Evolutionary conservation across 2,113 vertebrate species (phyloP).

Genomic region (Cottus gobio): DNA sequence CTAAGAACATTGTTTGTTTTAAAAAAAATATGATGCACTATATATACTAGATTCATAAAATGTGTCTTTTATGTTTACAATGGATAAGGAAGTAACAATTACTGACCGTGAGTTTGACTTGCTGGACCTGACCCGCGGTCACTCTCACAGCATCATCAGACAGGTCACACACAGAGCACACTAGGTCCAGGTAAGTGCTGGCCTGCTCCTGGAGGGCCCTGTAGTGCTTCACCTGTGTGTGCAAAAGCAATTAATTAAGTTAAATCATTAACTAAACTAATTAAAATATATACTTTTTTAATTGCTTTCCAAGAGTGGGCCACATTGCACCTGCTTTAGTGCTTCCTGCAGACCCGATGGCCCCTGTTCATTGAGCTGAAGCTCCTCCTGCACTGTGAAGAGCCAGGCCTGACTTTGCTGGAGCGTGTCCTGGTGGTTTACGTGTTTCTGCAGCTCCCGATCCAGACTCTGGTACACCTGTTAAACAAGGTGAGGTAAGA

Average conservation of each 20-base stretch:
- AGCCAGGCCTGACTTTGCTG: conserved; percentile 95
- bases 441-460: conserved; percentile 94
- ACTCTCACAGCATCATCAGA: conserved; percentile 89
- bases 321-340: conserved; percentile 85
- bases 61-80: neutral
- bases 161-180: conserved; percentile 94
- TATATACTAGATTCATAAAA: neutral
- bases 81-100: neutral
- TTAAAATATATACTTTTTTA: neutral
- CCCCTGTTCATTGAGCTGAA: conserved; percentile 83
- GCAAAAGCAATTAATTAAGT: conserved; percentile 6
- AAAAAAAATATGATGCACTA: neutral
- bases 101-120: conserved; percentile 90
- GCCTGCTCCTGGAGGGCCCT: conserved; percentile 95
- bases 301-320: neutral
- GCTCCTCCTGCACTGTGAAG: conserved; percentile 86
- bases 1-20: neutral
- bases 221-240: conserved; percentile 90
- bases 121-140: conserved; percentile 90
- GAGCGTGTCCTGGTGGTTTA: conserved; percentile 93
- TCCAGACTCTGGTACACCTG: conserved; percentile 97
- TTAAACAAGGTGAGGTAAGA: neutral
- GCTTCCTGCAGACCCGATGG: conserved; percentile 90
- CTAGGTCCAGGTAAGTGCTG: conserved; percentile 94
- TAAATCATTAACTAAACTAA: neutral